Base-by-base conservation (phyloP, 2,797 vertebrate genomes). In the Falco novaeseelandiae region DNA sequence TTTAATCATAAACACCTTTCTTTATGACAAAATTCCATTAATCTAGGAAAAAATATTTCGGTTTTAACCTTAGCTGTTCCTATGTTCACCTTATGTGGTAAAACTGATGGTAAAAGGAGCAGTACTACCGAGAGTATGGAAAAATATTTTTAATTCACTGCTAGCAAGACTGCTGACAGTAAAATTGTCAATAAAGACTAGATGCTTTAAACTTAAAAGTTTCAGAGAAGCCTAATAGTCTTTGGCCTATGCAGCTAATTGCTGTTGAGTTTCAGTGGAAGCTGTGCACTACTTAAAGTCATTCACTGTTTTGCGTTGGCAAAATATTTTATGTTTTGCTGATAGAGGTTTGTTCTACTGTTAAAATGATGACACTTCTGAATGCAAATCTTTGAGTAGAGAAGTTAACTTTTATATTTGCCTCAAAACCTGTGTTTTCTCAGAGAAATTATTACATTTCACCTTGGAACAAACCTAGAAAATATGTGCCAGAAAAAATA, bases 401-500 rank as follows among this genome's bases (percentile, higher is more conserved):
- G 79, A 90, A 90, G 32, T 40, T 51, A 69, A 69, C 54, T 79
- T 95, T 58, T 55, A 9, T 48, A 74, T 74, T 91, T 94, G 32
- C 62, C n/a, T 78, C 49, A 20, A 88, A 86, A 78, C 51, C 46
- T 87, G 51, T 90, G 54, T 90, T 95, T 95, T 90, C 67, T 90
- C 69, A 82, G 72, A 54, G 54, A 95, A 95, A 82, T 94, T 73
- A 84, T 55, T 90, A 22, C 51, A 76, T 96, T 94, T 94, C 88
- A 82, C 36, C 36, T 94, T 96, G 95, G 90, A 96, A 86, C n/a
- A 92, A 93, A 87, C 8, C 26, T 82, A n/a, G 38, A 89, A 94
- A 93, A 87, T 49, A 80, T 2, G 1, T 0, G 23, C 93, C 87
- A 96, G 96, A 95, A 90, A 2, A 55, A 93, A 85, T 83, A 93